Percentiles rank a stretch among this genome's conserved stretches.
Conservation (phyloP, 2,888 invertebrate genomes). For the Bugulina stolonifera region DNA sequence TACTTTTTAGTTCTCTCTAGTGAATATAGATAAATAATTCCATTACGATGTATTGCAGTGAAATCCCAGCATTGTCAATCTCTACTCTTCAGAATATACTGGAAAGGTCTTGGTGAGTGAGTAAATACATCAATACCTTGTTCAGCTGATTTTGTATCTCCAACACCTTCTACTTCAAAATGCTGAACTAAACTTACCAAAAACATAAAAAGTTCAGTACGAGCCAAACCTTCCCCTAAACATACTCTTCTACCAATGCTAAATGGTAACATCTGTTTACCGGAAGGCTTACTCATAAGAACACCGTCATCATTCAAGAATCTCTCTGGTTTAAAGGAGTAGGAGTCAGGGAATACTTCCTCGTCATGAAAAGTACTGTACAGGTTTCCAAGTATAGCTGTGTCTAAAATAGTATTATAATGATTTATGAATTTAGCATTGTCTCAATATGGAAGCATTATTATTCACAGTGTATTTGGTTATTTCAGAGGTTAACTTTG, state of each 20-base stretch:
- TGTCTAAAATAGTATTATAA: background rate
- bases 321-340: background rate
- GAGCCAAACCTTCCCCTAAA: background rate
- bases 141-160: background rate
- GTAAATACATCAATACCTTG: background rate
- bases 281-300: background rate
- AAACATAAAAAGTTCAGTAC: background rate
- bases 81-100: too few species aligned
- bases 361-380: slow-evolving; percentile 6
- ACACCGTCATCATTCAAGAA: background rate
- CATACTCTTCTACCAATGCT: background rate
- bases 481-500: too few species aligned
- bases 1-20: too few species aligned
- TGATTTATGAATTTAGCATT: too few species aligned
- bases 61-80: too few species aligned
- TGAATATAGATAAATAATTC: too few species aligned
- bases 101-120: background rate
- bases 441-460: too few species aligned
- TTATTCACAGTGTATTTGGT: too few species aligned
- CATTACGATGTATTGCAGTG: too few species aligned
- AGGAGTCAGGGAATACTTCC: background rate
- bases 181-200: background rate
- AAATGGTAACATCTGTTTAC: slow-evolving; percentile 9
- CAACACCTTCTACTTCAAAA: background rate
- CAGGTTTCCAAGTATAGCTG: background rate